phyloP scores from a whole-genome alignment of 2,113 vertebrate species.

The Gyps fulvus region DNA sequence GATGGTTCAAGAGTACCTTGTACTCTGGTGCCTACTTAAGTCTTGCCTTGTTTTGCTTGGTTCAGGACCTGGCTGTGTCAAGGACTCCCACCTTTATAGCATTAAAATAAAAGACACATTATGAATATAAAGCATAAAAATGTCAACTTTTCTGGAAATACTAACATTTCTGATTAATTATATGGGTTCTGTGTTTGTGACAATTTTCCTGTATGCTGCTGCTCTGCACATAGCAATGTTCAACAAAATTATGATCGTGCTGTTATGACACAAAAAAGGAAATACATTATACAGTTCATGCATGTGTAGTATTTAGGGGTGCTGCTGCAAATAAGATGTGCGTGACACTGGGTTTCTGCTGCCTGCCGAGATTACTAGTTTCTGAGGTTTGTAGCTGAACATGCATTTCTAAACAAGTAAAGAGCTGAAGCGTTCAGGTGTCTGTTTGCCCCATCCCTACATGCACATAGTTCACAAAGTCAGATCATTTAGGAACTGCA shows the following conservation, averaged over 20 bases:
- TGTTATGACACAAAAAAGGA: neutral
- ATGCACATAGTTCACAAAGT: neutral
- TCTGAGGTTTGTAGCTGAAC: neutral
- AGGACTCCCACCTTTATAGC: neutral
- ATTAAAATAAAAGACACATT: neutral
- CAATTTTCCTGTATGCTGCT: neutral
- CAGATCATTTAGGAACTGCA: neutral
- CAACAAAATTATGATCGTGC: rapidly evolving
- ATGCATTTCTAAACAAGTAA: neutral
- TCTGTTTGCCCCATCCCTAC: neutral
- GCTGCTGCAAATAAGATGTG: neutral
- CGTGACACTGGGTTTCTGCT: neutral
- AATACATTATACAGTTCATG: rapidly evolving
- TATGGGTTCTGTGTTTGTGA: neutral
- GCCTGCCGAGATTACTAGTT: neutral
- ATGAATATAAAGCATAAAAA: neutral
- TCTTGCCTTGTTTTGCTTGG: neutral
- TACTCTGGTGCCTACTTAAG: neutral
- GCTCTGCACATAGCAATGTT: neutral
- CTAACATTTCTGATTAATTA: neutral
- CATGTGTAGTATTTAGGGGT: neutral
- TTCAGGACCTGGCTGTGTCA: neutral
- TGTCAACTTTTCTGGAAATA: neutral
- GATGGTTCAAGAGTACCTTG: neutral
- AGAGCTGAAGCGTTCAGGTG: neutral